Base-by-base conservation (phyloP, 2,888 invertebrate species). In the Dexiosoma caninum region DNA sequence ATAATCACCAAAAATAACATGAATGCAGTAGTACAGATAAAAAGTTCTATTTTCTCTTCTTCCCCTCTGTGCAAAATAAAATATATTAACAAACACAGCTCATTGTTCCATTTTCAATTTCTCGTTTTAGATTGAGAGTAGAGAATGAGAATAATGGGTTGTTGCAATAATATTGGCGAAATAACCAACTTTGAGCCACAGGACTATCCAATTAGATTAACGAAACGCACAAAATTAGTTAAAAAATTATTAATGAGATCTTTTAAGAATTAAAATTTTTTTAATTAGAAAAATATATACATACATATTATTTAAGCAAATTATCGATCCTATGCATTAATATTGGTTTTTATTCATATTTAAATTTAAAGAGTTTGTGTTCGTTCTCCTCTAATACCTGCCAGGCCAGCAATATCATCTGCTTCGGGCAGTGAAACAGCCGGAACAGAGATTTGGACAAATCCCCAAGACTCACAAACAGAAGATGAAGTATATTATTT, bases 341-440 rank as follows among this genome's bases (percentile, higher is more conserved):
- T 72, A 10, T 40, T 44, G 12, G 53, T 62, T 80, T 77, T 70
- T 59, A 44, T 72, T 51, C 79, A 12, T 57, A 72, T 81, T 69
- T 66, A 72, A 80, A 80, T 67, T 86, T 86, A 81, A 91, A 95
- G 95, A 84, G 95, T 95, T 49, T 96, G 95, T 90, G 93, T 95
- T 84, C 93, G 96, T 82, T 96, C 96, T 1, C 96, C 96, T 1
- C 93, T 96, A 85, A 95, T 96, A 86, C 94, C 95, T 42, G 94
- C 95, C 16, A 91, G 95, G 55, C 93, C 95, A 14, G 93, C 95
- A 0, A 93, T 95, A 86, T 94, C 95, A 0, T 93, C 94, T 0
- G 89, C 90, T 69, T 90, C 91, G 1, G 89, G 88, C 8, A 87
- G 86, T 55, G 87, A 86, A 55, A 89, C 88, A 2, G 87, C 87